Base-by-base conservation (phyloP, 2,888 invertebrate genomes). In the Lordiphosa andalusiaca region DNA sequence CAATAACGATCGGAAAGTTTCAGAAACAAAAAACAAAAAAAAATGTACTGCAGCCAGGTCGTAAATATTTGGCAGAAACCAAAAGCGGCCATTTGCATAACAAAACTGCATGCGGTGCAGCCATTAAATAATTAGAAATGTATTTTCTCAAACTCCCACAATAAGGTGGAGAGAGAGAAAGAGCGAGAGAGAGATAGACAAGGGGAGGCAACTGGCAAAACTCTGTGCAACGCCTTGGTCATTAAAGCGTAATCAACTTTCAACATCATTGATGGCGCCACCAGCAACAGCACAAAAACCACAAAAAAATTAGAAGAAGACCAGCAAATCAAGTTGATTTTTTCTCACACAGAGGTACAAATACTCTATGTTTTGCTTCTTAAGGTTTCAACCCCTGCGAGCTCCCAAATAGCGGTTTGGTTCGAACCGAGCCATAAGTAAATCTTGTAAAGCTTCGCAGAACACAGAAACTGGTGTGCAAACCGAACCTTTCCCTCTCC, bases 121-220 rank as follows among this genome's bases (percentile, higher is more conserved):
- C 76, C 84, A 83, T 81, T 85, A 81, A 80, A 85, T 80, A 85
- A 85, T 81, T 83, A 85, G 73, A 83, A 81, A 80, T 65, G 69
- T 74, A 53, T 60, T 51, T 70, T 63, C 38, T 56, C 13, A 51
- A 56, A 55, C 59, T 49, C 41, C 30, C 16, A 23, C 19, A 41
- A 53, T 30, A 23, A 7, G 16, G 33, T 10, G 6, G 16, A 16
- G 21, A 13, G 9, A 9, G 49, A 7, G 39, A 30, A 2, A 16
- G 16, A 16, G 16, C 16, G 16, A 16, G 16, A 16, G 16, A 16
- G 16, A 16, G 16, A 16, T 1, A 16, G 1, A 23, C 7, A 21
- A 13, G 10, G 12, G 12, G 40, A 35, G 33, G 12, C 5, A 4
- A 13, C 47, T 41, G 53, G 37, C 55, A 59, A 51, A 70, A 69